Evolutionary conservation across 2,888 invertebrate species (phyloP).

Genomic region (Eilema griseolum): DNA sequence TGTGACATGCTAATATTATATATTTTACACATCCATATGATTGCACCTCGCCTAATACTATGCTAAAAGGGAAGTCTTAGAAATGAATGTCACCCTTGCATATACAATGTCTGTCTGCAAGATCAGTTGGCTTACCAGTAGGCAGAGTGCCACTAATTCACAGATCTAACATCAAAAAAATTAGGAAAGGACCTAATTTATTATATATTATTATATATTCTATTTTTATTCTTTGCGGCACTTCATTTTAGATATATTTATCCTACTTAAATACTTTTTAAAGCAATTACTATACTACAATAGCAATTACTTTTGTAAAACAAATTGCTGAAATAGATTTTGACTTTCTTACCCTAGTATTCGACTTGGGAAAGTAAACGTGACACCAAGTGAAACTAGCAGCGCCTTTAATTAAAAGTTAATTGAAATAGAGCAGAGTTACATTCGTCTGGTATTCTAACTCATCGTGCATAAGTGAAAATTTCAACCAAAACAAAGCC

Average conservation of each 20-base stretch:
- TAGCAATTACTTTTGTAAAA: not conserved
- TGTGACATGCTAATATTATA: no score
- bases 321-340: not conserved
- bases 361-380: slow-evolving; percentile 3
- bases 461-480: not conserved
- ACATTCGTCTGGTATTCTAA: not conserved
- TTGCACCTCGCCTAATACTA: no score
- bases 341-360: not conserved
- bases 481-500: not conserved
- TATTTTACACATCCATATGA: no score
- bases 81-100: no score
- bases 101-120: no score
- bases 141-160: not conserved
- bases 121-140: no score
- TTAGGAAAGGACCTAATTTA: no score
- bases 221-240: no score
- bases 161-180: not conserved
- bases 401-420: slow-evolving; percentile 1
- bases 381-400: slow-evolving; percentile 12
- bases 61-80: no score
- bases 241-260: not conserved
- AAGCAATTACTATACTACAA: not conserved
- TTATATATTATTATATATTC: no score
- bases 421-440: not conserved
- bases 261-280: not conserved